These are phyloP conservation scores for Manis pentadactyla DNA, from an alignment of 2,797 vertebrate species.

Conservation along the genomic window DNA sequence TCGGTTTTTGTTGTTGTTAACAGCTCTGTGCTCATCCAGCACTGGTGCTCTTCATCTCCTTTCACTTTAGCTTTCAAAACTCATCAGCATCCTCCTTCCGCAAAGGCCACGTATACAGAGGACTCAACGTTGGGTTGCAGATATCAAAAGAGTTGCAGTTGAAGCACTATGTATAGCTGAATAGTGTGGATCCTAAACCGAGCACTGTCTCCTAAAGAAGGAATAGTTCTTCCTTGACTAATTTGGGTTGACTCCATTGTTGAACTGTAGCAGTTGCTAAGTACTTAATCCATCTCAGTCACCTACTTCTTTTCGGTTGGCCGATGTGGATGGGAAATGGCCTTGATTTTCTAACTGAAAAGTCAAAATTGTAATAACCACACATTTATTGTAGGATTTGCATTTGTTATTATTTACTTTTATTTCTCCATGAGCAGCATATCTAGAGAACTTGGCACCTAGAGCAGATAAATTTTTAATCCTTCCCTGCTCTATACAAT, in stretches of 20 bases:
- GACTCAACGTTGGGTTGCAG: background rate
- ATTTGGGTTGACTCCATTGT: background rate
- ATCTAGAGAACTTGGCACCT: background rate
- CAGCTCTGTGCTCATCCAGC: background rate
- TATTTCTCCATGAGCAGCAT: background rate
- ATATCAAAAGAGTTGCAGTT: background rate
- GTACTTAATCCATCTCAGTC: background rate
- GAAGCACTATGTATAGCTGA: background rate
- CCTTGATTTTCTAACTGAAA: conserved; percentile 1
- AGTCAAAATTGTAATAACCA: background rate
- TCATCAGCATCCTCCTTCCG: background rate
- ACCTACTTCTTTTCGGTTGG: background rate
- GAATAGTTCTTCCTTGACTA: background rate
- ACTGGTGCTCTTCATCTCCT: background rate
- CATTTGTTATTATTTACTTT: background rate
- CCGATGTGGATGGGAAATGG: background rate
- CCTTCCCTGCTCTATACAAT: background rate
- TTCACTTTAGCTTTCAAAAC: background rate
- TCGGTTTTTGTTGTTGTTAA: background rate
- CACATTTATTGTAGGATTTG: background rate
- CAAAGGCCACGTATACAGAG: background rate
- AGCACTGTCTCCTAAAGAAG: background rate
- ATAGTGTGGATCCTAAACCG: background rate
- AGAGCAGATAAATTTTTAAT: background rate
- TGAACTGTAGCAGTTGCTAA: background rate